phyloP scores from a whole-genome alignment of 2,113 vertebrate species.

The Gymnorhina tibicen region DNA sequence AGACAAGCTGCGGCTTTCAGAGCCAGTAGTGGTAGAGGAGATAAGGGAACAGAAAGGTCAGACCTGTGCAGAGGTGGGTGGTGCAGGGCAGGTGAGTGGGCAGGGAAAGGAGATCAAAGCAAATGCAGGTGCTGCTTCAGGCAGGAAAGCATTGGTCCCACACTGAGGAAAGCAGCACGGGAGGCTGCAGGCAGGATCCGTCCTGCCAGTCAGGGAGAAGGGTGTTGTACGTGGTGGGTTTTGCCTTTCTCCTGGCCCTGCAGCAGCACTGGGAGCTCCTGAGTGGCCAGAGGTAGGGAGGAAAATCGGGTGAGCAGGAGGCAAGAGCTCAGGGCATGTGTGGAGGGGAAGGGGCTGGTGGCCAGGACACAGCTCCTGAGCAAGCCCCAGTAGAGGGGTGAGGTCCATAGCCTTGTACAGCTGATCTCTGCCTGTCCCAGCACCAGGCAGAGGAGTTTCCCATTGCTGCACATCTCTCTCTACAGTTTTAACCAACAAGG shows the following conservation, averaged over 20 bases:
- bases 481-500: accelerated
- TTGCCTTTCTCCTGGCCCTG: not conserved
- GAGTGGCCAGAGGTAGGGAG: not conserved
- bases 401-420: no score
- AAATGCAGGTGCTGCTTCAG: not conserved
- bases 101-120: not conserved
- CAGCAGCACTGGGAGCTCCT: not conserved
- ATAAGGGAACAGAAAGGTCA: not conserved
- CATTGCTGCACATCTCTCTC: not conserved
- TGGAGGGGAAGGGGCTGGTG: not conserved
- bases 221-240: accelerated
- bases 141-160: not conserved
- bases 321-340: not conserved
- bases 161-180: not conserved
- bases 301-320: not conserved
- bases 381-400: not conserved
- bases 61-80: not conserved
- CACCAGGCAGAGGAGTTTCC: not conserved
- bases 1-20: not conserved
- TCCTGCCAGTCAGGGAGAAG: not conserved
- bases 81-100: not conserved
- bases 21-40: not conserved
- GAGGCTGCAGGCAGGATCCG: not conserved
- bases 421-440: not conserved
- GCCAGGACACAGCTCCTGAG: not conserved